Base-by-base conservation (phyloP, 2,888 invertebrate genomes). In the Cremastinae sp. region DNA sequence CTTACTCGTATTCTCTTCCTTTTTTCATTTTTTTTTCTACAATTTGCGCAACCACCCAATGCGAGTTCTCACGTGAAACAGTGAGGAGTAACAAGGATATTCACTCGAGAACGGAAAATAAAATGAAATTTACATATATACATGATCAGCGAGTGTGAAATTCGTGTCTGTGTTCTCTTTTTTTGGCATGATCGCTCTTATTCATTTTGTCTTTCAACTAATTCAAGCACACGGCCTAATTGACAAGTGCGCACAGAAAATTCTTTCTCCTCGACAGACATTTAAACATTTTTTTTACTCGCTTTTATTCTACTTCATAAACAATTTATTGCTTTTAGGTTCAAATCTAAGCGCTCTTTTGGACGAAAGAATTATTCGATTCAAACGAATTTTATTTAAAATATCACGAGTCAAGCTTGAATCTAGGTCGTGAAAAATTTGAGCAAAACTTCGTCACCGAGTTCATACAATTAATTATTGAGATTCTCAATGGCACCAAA, bases 71-170 rank as follows among this genome's bases (percentile, higher is more conserved):
- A 76, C 65, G 58, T 47, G 61, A 47, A 65, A 45, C 49, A 58
- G 65, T 61, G 68, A 77, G 58, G 58, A 43, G 71, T 74, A 71
- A 79, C 78, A 65, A 72, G 62, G 77, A 16, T 61, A 28, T 5
- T 2, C 28, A 3, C 71, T 10, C 7, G 10, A n/a, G 41, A 41
- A 16, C 45, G 61, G 56, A 56, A 68, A 68, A 22, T 58, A 61
- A 56, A 66, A 70, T 9, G 18, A 56, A 71, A 75, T 79, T 28
- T 79, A 79, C 78, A 78, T 78, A 80, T 79, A 75, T 80, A 79
- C 79, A 80, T 71, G 55, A 64, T 72, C 20, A 56, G 61, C 61
- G 47, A 41, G 39, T 37, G 65, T 56, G 20, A 43, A 39, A 28
- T 47, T 49, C 59, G 41, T 14, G 65, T 69, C 20, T 51, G 16